A percentile compares a stretch with the other conserved stretches of the same genome.
phyloP scores from a whole-genome alignment of 2,888 invertebrate species.

The Xestia xanthographa region DNA sequence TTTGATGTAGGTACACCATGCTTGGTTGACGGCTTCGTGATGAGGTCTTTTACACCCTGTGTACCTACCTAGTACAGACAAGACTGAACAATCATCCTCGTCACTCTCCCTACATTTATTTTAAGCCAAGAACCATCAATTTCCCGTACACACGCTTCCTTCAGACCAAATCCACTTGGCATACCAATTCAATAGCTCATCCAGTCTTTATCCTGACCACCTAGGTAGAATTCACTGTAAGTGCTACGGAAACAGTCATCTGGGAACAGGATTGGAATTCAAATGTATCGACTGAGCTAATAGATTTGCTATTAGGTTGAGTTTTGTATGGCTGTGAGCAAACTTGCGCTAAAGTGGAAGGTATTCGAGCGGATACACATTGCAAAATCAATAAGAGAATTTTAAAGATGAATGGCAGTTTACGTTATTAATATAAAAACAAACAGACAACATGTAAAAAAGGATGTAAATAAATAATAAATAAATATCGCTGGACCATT shows the following conservation, averaged over 20 bases:
- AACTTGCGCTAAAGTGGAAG: background rate
- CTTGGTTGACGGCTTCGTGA: no score
- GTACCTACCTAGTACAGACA: no score
- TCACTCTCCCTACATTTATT: slow-evolving; percentile 8
- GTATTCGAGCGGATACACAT: background rate
- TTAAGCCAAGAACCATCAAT: slow-evolving; percentile 17
- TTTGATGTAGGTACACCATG: no score
- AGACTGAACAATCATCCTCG: background rate
- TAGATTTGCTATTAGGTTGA: slow-evolving; percentile 14
- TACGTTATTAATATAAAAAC: no score
- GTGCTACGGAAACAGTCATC: slow-evolving; percentile 63
- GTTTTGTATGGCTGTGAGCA: background rate
- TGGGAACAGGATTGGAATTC: slow-evolving; percentile 56
- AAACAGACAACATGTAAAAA: no score
- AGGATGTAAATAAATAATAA: no score
- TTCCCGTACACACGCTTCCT: slow-evolving; percentile 23
- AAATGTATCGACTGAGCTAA: slow-evolving; percentile 46
- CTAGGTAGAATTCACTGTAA: slow-evolving; percentile 58
- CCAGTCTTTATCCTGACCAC: slow-evolving; percentile 57
- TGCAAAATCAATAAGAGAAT: background rate
- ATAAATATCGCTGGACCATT: no score
- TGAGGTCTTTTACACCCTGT: no score
- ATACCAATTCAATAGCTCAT: slow-evolving; percentile 33
- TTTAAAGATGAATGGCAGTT: background rate
- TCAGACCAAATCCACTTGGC: slow-evolving; percentile 15